These are phyloP conservation scores for Micromys minutus DNA, from an alignment of 2,113 vertebrate genomes.

Conservation along the genomic window DNA sequence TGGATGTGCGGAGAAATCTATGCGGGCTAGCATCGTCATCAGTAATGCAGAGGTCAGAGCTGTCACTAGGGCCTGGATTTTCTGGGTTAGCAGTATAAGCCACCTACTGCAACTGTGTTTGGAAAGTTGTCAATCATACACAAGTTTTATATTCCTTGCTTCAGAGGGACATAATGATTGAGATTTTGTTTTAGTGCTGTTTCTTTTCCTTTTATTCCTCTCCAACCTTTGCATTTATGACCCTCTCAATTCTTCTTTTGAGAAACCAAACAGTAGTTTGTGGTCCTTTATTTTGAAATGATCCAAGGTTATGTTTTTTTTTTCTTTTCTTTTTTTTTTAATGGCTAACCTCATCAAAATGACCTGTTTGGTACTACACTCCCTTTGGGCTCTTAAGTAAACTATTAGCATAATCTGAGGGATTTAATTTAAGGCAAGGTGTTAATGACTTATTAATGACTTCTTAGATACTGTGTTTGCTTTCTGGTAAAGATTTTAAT, in stretches of 20 bases:
- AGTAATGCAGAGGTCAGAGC: neutral
- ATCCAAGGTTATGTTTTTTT: neutral
- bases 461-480: constrained; percentile 58
- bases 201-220: neutral
- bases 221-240: neutral
- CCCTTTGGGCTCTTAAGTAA: constrained; percentile 16
- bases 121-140: neutral
- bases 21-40: neutral
- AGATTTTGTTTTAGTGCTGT: neutral
- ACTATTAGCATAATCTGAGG: constrained; percentile 50
- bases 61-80: neutral
- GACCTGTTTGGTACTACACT: constrained; percentile 39
- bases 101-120: neutral
- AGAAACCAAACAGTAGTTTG: neutral
- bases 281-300: constrained; percentile 28
- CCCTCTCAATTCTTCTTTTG: neutral
- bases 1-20: neutral
- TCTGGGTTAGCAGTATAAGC: neutral
- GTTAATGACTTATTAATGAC: constrained; percentile 63
- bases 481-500: constrained; percentile 72
- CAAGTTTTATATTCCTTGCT: constrained; percentile 14
- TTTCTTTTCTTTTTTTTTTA: constrained; percentile 37
- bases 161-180: neutral
- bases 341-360: neutral
- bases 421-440: constrained; percentile 65